Percentiles rank a stretch among this genome's conserved stretches.
phyloP scores from a whole-genome alignment of 2,113 vertebrate species.

The Rhabdomys dilectus region DNA sequence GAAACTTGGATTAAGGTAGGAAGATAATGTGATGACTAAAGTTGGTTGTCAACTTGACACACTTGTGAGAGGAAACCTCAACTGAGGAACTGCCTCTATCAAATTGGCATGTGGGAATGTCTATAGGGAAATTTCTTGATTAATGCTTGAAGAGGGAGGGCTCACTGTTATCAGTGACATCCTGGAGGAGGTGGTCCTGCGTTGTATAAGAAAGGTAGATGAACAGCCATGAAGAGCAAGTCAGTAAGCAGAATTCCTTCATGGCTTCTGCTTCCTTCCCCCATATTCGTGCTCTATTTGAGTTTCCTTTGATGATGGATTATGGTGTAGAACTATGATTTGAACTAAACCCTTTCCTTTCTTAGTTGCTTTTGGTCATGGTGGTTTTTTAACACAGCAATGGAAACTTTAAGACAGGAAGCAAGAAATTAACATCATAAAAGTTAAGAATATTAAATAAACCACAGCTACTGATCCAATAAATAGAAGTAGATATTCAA shows the following conservation, averaged over 20 bases:
- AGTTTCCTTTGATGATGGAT: not conserved
- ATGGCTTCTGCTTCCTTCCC: not conserved
- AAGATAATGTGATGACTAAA: not conserved
- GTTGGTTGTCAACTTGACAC: not conserved
- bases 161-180: not conserved
- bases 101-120: not conserved
- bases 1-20: not conserved
- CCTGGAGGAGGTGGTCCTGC: not conserved
- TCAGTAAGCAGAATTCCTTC: not conserved
- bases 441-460: constrained; percentile 42
- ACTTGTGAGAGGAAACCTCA: not conserved
- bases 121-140: not conserved
- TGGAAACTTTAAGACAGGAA: not conserved
- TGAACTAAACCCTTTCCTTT: not conserved
- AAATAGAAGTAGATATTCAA: not conserved
- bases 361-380: not conserved
- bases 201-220: not conserved
- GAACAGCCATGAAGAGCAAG: not conserved
- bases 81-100: not conserved
- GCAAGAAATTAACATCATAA: not conserved
- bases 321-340: not conserved
- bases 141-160: not conserved
- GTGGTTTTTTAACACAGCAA: not conserved
- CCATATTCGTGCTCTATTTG: not conserved
- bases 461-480: not conserved